Percentiles rank a stretch among this genome's conserved stretches.
These are phyloP conservation scores for Lophotis ruficrista DNA, from an alignment of 2,113 vertebrate species.

Conservation along the genomic window DNA sequence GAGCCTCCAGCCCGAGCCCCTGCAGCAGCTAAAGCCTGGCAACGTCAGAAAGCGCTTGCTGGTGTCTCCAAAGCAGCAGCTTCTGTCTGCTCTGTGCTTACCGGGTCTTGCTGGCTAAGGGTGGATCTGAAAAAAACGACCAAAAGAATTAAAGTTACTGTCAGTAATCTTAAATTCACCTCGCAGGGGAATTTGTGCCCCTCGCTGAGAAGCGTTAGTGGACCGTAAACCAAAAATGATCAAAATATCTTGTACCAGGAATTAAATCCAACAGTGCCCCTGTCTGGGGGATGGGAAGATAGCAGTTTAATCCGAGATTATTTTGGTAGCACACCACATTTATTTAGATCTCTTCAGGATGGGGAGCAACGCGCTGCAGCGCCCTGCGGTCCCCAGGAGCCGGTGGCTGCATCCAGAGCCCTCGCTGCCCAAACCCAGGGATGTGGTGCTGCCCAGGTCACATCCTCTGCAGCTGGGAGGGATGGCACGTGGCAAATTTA, in stretches of 20 bases:
- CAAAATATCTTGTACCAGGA: fast-evolving
- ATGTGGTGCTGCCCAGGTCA: background rate
- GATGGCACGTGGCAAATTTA: fast-evolving
- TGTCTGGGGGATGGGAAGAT: background rate
- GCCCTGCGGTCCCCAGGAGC: fast-evolving
- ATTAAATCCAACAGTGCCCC: constrained; percentile 52
- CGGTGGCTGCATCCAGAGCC: fast-evolving
- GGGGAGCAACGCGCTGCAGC: fast-evolving
- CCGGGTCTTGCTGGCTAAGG: background rate
- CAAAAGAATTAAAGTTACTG: background rate
- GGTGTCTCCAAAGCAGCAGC: background rate
- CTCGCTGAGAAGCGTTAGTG: background rate
- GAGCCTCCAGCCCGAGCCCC: background rate
- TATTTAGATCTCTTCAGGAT: fast-evolving
- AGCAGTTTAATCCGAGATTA: background rate
- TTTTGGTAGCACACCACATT: fast-evolving
- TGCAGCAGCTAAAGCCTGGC: background rate
- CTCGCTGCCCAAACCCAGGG: background rate
- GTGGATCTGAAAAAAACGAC: background rate
- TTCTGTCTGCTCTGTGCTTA: background rate
- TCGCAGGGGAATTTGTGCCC: background rate
- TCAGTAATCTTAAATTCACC: background rate
- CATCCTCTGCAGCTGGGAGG: fast-evolving
- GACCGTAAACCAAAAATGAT: fast-evolving
- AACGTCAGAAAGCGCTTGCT: background rate